Evolutionary conservation across 1,140 invertebrate genomes (phyloP).

Genomic region (Elymnias hypermnestra): DNA sequence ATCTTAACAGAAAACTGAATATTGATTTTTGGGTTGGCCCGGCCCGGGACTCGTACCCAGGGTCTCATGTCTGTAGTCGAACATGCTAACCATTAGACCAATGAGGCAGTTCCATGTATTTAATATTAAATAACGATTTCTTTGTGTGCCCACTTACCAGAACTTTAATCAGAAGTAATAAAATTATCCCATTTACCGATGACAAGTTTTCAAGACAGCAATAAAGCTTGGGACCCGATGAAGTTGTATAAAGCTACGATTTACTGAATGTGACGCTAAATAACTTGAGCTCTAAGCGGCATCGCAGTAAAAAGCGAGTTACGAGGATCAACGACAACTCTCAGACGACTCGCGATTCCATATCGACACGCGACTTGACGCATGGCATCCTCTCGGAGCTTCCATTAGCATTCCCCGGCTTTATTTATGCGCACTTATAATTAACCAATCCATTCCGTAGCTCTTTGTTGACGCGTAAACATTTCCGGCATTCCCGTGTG

Average conservation of each 20-base stretch:
- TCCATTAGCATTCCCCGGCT: constrained; percentile 42
- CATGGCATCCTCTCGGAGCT: constrained; percentile 36
- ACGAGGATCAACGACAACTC: constrained; percentile 37
- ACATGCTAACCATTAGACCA: too few relatives aligned
- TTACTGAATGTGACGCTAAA: constrained; percentile 37
- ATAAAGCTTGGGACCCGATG: constrained; percentile 17
- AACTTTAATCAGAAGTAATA: too few relatives aligned
- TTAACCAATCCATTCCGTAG: constrained; percentile 24
- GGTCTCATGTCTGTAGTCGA: too few relatives aligned
- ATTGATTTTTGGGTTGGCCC: too few relatives aligned
- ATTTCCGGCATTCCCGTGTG: constrained; percentile 25
- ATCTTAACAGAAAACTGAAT: too few relatives aligned
- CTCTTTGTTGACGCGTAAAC: constrained; percentile 15
- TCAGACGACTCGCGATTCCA: constrained; percentile 29
- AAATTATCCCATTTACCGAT: background rate
- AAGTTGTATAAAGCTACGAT: constrained; percentile 25
- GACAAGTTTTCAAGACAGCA: background rate
- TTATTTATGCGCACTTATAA: constrained; percentile 30
- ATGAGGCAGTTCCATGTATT: too few relatives aligned
- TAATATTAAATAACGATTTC: too few relatives aligned
- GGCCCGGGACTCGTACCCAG: too few relatives aligned
- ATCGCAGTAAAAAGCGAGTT: constrained; percentile 26
- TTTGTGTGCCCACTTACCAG: too few relatives aligned
- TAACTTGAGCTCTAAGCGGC: constrained; percentile 27
- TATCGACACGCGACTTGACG: constrained; percentile 56